Evolutionary conservation across 2,888 invertebrate genomes (phyloP), one percentile per base, ranked within the genome.

Genomic region (Lasius fuliginosus): DNA sequence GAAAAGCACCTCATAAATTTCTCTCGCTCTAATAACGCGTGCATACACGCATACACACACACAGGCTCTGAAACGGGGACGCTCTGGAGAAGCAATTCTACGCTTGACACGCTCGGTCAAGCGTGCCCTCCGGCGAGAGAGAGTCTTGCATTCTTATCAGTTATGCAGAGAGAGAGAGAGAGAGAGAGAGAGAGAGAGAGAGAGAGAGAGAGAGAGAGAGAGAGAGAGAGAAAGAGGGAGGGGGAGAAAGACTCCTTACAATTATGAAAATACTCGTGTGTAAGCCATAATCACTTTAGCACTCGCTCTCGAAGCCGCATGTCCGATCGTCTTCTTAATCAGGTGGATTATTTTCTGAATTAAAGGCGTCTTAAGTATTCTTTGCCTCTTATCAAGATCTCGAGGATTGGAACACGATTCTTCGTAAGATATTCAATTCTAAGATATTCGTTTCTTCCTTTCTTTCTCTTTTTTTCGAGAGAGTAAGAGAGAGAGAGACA

Each of bases 261-360:
- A 87, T 87, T 91, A 90, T 64, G 85, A 90, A n/a, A 53, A 87
- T 90, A 91, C 84, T 90, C 30, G 33, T 86, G 83, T 69, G 30
- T 87, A 91, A 88, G 89, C 83, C 86, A 88, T 87, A 77, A 88
- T 87, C 83, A 84, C 90, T 12, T 87, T 90, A 83, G 91, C 86
- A 91, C 90, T 91, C 89, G 89, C 87, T 88, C 87, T 88, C 85
- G 77, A 88, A 88, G 93, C 93, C 93, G 92, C 93, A 94, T 93
- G 93, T 92, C 93, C 92, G 77, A 94, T 93, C 93, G 92, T 81
- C 82, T 88, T 85, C 30, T 68, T 36, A 30, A 77, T 76, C n/a
- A 74, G 49, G 18, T 46, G 12, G n/a, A 56, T 42, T 23, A 23
- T 23, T 23, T 23, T 40, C 11, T 27, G 40, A 77, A 68, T 23